Conservation (phyloP, 2,888 invertebrate species). For the Antitype chi region DNA sequence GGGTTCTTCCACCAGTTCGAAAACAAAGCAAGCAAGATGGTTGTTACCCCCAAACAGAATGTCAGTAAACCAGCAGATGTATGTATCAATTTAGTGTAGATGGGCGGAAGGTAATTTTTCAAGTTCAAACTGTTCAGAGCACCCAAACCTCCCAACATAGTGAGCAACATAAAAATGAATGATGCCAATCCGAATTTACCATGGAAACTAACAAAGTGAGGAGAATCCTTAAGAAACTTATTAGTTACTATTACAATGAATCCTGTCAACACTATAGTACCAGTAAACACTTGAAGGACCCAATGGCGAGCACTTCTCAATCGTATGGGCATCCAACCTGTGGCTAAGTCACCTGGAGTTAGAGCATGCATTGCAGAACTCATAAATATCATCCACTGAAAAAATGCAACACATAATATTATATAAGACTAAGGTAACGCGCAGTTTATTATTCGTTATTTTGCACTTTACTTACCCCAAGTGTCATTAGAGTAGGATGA, state of each 20-base stretch:
- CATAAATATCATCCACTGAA: slow-evolving; percentile 88
- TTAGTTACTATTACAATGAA: slow-evolving; percentile 85
- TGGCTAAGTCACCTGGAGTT: slow-evolving; percentile 87
- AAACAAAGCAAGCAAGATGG: slow-evolving; percentile 83
- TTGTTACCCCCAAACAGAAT: slow-evolving; percentile 82
- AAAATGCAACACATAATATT: slow-evolving; percentile 55
- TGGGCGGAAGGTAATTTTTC: slow-evolving; percentile 85
- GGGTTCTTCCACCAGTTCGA: slow-evolving; percentile 86
- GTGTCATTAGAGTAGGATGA: slow-evolving; percentile 86
- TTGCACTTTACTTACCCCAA: slow-evolving; percentile 81
- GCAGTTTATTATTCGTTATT: background rate
- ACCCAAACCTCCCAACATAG: slow-evolving; percentile 85
- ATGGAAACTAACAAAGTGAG: slow-evolving; percentile 84
- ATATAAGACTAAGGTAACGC: background rate
- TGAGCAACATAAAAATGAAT: slow-evolving; percentile 81
- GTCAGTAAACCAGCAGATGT: slow-evolving; percentile 84
- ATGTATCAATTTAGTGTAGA: slow-evolving; percentile 87
- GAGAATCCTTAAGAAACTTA: slow-evolving; percentile 79
- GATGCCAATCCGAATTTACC: slow-evolving; percentile 86
- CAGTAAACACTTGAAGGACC: slow-evolving; percentile 83
- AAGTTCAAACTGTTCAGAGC: slow-evolving; percentile 86
- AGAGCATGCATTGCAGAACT: slow-evolving; percentile 87
- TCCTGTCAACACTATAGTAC: slow-evolving; percentile 78
- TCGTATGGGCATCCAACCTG: slow-evolving; percentile 89
- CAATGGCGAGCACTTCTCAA: slow-evolving; percentile 88